Evolutionary conservation across 2,797 vertebrate species (phyloP), one percentile per base, ranked within the genome.

Genomic region (Hypotaenidia philippensis): DNA sequence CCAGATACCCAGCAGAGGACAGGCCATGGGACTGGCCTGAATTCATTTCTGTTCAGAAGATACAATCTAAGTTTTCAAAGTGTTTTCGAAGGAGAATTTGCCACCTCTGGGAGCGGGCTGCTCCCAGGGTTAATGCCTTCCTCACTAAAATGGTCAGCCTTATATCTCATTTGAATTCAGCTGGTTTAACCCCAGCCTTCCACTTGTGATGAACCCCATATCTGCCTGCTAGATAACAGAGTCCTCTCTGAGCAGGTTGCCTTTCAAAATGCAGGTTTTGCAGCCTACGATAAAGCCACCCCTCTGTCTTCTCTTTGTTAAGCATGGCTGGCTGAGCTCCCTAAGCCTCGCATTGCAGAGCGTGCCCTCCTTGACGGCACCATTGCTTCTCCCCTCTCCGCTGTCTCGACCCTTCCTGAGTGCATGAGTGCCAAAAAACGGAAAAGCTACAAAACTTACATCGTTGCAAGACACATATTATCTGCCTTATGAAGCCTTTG

Each of bases 321-420:
- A 76, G 20, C 40, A 72, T 36, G 34, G 10, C 83, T 66, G 50
- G 21, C 60, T 44, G 34, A 70, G 60, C 52, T 79, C 50, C 34
- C 34, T 44, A 61, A 89, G 38, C 36, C 47, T 55, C 55, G 14
- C 1, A 2, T 32, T 84, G 70, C 17, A 52, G 52, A 76, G 14
- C 0, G 0, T 45, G 31, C 45, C 36, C 27, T 72, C 50, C 36
- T 61, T 15, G 3, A 22, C 0, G 2, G 19, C 38, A 34, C 19
- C 6, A 1, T 13, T 1, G 1, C 53, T 75, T 59, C 61, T 74
- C 49, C 44, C 61, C 18, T 40, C 53, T 45, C 63, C 0, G 0
- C 25, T 65, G 34, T 5, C 61, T 52, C 44, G 63, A 6, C 44
- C 50, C 38, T 68, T 75, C 44, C 56, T 22, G n/a, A 50, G 10